Base-by-base conservation (phyloP, 2,797 vertebrate species). In the Oreortyx pictus region DNA sequence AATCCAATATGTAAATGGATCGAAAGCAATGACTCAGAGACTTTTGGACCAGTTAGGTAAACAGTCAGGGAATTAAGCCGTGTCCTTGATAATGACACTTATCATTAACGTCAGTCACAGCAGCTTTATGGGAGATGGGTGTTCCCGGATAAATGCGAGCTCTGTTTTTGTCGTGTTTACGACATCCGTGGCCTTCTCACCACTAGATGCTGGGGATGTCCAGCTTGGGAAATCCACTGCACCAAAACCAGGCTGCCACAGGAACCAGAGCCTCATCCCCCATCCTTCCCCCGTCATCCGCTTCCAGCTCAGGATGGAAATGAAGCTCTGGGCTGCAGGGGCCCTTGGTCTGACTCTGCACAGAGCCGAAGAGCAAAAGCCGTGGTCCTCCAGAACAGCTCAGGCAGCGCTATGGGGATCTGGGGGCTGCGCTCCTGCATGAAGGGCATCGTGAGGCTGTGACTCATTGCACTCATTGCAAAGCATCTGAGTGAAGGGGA, bases 11-110 rank as follows among this genome's bases (percentile, higher is more conserved):
- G 83, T 33, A 71, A 54, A 59, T 46, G 90, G 39, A 64, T 82
- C 66, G 37, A 71, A 76, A 59, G 81, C 74, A 9, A 8, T 95
- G 94, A 96, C 73, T 95, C 92, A 96, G 94, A 61, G 47, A 13
- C 18, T 72, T 37, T 4, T 6, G 33, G 20, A 47, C 25, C 50
- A 76, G 95, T 71, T 64, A 11, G 49, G 80, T 41, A 47, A 93
- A 91, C 65, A 80, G 57, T 0, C 0, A 1, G 47, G 31, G 46
- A 14, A 5, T 56, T 5, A 43, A 72, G 47, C 83, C 14, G 7
- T 43, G 91, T 14, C 86, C 41, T 71, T 12, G 86, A 82, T 88
- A 66, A 52, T 39, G 52, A 70, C 39, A 76, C 2, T 0, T 64
- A 49, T 91, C 83, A 90, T 95, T 94, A 94, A 2, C 10, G 31